phyloP scores from a whole-genome alignment of 2,888 invertebrate species.

The Tineola bisselliella region DNA sequence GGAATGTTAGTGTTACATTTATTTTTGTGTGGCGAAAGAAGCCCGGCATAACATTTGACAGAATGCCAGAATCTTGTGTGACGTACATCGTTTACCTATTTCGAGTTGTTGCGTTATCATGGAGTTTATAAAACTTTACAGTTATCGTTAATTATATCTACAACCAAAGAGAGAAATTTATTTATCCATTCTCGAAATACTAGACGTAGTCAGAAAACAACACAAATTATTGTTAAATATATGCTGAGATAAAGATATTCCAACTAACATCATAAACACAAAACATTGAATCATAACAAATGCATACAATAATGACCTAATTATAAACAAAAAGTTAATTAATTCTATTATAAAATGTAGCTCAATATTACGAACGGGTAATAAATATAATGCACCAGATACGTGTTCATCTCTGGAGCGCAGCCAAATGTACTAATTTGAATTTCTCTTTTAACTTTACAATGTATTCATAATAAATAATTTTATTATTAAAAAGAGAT shows the following conservation, averaged over 20 bases:
- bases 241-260: too few species aligned
- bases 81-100: not conserved
- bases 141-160: not conserved
- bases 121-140: not conserved
- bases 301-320: not conserved
- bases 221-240: too few species aligned
- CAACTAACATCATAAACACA: too few species aligned
- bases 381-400: not conserved
- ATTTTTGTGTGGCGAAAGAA: slow-evolving; percentile 34
- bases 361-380: not conserved
- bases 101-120: not conserved
- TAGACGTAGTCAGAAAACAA: too few species aligned
- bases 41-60: slow-evolving; percentile 43
- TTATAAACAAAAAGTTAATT: not conserved
- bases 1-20: slow-evolving; percentile 19
- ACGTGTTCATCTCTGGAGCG: not conserved
- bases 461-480: too few species aligned
- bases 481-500: too few species aligned
- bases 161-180: too few species aligned
- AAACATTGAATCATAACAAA: not conserved
- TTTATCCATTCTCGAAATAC: too few species aligned
- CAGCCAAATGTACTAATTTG: not conserved
- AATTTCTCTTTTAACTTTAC: not conserved
- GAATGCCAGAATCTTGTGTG: slow-evolving; percentile 34
- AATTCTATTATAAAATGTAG: not conserved